Percentiles rank a stretch among this genome's conserved stretches.
Conservation (phyloP, 2,888 invertebrate species). For the Tiliacea citrago region DNA sequence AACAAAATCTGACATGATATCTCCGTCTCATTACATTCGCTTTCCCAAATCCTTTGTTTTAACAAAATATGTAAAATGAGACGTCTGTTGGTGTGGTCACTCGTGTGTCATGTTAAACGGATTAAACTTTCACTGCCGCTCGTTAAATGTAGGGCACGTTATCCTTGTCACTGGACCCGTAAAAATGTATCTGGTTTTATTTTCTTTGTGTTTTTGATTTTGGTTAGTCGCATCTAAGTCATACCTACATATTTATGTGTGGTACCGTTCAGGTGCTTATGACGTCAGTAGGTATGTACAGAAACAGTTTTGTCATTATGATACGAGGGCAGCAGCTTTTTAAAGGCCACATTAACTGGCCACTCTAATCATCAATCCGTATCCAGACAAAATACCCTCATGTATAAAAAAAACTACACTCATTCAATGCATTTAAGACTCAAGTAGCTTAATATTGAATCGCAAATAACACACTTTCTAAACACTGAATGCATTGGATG, state of each 20-base stretch:
- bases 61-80: conserved; percentile 44
- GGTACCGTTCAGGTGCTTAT: background rate
- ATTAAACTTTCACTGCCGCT: conserved; percentile 53
- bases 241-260: background rate
- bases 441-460: too few relatives aligned
- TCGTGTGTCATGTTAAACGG: conserved; percentile 41
- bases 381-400: too few relatives aligned
- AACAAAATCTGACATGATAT: conserved; percentile 38
- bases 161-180: conserved; percentile 18
- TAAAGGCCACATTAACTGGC: too few relatives aligned
- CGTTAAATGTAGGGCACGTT: conserved; percentile 28
- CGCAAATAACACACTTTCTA: too few relatives aligned
- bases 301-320: too few relatives aligned
- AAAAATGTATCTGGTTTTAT: conserved; percentile 18
- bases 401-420: too few relatives aligned
- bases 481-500: too few relatives aligned
- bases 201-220: conserved; percentile 13
- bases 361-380: too few relatives aligned
- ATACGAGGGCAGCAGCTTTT: too few relatives aligned
- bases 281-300: too few relatives aligned
- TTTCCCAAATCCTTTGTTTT: conserved; percentile 55
- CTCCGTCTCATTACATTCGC: conserved; percentile 19
- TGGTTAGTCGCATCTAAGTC: background rate
- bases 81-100: background rate
- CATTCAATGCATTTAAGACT: too few relatives aligned